These are phyloP conservation scores for Luehdorfia chinensis DNA, from an alignment of 1,140 invertebrate genomes.

Conservation along the genomic window DNA sequence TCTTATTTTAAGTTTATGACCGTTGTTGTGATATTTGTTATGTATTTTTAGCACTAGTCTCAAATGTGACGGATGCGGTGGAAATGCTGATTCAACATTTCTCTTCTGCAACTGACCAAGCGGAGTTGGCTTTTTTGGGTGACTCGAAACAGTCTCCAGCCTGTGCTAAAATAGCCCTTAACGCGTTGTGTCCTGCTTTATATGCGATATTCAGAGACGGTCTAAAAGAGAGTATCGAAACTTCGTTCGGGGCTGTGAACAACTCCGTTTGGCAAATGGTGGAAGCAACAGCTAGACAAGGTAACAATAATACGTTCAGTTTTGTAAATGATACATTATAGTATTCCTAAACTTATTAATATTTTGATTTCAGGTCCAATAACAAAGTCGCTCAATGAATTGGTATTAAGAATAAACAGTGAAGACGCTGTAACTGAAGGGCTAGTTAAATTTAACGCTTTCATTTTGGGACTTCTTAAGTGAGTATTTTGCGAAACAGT, in stretches of 20 bases:
- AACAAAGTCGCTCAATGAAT: constrained; percentile 90
- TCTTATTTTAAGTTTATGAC: too few species aligned
- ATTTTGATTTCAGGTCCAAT: constrained; percentile 79
- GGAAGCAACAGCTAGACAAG: constrained; percentile 92
- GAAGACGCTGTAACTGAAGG: constrained; percentile 91
- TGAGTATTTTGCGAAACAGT: constrained; percentile 77
- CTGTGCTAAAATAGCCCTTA: constrained; percentile 84
- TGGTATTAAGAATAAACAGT: constrained; percentile 90
- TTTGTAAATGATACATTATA: background rate
- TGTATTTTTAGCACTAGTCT: constrained; percentile 80
- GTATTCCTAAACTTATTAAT: background rate
- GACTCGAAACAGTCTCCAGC: constrained; percentile 78
- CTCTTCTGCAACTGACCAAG: constrained; percentile 76
- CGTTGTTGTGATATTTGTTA: background rate
- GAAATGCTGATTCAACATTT: constrained; percentile 81
- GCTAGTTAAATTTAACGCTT: constrained; percentile 92
- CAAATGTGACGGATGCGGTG: constrained; percentile 81
- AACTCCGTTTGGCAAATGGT: constrained; percentile 94
- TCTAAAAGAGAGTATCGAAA: constrained; percentile 87
- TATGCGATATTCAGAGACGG: constrained; percentile 91
- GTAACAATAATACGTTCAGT: constrained; percentile 41
- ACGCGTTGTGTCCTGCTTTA: constrained; percentile 88
- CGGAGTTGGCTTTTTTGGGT: constrained; percentile 76
- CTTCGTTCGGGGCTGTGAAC: constrained; percentile 90
- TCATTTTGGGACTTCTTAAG: constrained; percentile 93